Evolutionary conservation across 1,140 invertebrate species (phyloP).

Genomic region (Cheumatopsyche charites): DNA sequence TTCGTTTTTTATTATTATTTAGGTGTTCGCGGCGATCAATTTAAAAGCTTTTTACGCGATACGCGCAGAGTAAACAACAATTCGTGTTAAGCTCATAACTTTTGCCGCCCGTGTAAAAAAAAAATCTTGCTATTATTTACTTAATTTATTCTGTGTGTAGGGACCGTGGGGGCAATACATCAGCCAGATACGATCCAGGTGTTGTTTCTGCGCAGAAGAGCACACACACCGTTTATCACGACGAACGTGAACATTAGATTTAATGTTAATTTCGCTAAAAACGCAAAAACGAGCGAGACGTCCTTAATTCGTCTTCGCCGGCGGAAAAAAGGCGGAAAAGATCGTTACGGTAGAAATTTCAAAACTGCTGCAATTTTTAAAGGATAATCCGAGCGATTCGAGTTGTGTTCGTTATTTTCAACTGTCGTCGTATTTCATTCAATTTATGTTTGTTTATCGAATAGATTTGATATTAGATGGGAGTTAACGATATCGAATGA

Average conservation of each 20-base stretch:
- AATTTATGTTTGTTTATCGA: too few species aligned
- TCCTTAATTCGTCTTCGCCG: too few species aligned
- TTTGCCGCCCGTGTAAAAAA: constrained; percentile 10
- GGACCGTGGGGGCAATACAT: constrained; percentile 33
- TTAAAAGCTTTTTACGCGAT: constrained; percentile 31
- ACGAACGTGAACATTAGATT: constrained; percentile 12
- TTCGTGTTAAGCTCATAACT: constrained; percentile 36
- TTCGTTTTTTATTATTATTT: not conserved
- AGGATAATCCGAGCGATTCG: too few species aligned
- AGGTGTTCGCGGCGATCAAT: constrained; percentile 8
- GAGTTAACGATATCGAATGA: too few species aligned
- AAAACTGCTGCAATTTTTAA: too few species aligned
- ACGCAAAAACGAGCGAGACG: too few species aligned
- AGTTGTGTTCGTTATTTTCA: too few species aligned
- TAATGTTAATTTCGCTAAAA: not conserved
- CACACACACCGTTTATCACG: constrained; percentile 12
- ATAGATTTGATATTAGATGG: too few species aligned
- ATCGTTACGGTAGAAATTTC: too few species aligned
- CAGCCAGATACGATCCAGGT: constrained; percentile 46
- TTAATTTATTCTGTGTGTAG: constrained; percentile 30
- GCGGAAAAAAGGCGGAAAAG: too few species aligned
- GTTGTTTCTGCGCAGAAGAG: constrained; percentile 30
- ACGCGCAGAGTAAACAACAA: constrained; percentile 24
- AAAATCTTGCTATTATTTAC: constrained; percentile 33
- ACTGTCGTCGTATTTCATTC: too few species aligned